Evolutionary conservation across 2,113 vertebrate genomes (phyloP).

Genomic region (Smithornis capensis): DNA sequence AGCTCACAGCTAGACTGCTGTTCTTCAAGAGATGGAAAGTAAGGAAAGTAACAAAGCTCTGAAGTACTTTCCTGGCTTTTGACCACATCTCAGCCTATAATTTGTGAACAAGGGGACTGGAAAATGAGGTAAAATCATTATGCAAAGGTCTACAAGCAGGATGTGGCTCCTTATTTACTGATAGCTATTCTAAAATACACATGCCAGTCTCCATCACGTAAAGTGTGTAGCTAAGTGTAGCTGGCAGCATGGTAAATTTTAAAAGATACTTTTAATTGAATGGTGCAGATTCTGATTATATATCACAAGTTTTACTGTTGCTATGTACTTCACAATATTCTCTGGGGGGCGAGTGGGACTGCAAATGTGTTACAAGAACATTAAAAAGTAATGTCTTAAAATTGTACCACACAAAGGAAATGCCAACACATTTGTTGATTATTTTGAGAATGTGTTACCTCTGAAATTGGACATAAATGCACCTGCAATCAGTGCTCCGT

Average conservation of each 20-base stretch:
- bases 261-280: not conserved
- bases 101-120: not conserved
- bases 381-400: not conserved
- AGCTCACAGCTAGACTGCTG: not conserved
- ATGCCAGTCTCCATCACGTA: not conserved
- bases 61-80: not conserved
- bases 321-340: not conserved
- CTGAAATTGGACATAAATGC: not conserved
- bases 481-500: not conserved
- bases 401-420: not conserved
- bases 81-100: not conserved
- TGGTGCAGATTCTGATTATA: not conserved
- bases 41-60: conserved; percentile 1
- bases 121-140: not conserved
- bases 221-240: not conserved
- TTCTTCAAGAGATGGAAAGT: not conserved
- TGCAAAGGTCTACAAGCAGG: not conserved
- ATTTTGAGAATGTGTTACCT: not conserved
- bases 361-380: not conserved
- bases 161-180: not conserved
- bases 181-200: not conserved
- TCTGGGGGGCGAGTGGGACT: not conserved
- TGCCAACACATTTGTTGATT: not conserved
- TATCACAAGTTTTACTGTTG: not conserved
- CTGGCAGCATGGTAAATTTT: not conserved